Evolutionary conservation across 2,888 invertebrate genomes (phyloP), one percentile per base, ranked within the genome.

Genomic region (Bimastos eiseni): DNA sequence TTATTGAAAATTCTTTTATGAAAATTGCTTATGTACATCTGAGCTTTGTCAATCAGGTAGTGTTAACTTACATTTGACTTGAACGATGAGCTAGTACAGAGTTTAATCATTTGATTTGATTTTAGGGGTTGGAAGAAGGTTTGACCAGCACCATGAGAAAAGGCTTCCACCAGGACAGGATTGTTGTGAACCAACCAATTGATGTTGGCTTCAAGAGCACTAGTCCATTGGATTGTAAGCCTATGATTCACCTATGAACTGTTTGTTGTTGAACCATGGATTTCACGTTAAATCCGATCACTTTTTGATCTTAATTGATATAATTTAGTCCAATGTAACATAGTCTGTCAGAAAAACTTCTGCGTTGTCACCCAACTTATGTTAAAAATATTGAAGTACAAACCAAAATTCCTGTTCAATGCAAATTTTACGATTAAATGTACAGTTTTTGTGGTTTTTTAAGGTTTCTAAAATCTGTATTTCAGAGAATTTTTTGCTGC

Each of bases 151-250:
- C 97, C 94, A 97, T 97, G 17, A 96, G 96, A 92, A 95, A 95
- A 92, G 97, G 97, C 92, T 95, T 95, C 91, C 96, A 97, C 94
- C 96, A 95, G 86, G 96, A 96, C 92, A 93, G 96, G 34, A 96
- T 96, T 93, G 97, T 97, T 19, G 97, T 98, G 96, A 99, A 99
- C 95, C 97, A 99, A 95, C 99, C 99, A 0, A 94, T 99, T 83
- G 98, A 99, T 94, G 96, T 98, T 93, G 97, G 97, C 30, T 98
- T 98, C 94, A 97, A 97, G 94, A 97, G 98, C 93, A 98, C 98
- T n/a, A 98, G 97, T 96, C 97, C 98, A 0, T 97, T 96, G 94
- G 98, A 99, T 93, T 99, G 99, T 98, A 96, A 97, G 97, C 96
- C 92, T 89, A 83, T 84, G 11, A 34, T 70, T 34, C 86, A 86